Base-by-base conservation (phyloP, 2,797 vertebrate genomes). In the Cheirogaleus major region DNA sequence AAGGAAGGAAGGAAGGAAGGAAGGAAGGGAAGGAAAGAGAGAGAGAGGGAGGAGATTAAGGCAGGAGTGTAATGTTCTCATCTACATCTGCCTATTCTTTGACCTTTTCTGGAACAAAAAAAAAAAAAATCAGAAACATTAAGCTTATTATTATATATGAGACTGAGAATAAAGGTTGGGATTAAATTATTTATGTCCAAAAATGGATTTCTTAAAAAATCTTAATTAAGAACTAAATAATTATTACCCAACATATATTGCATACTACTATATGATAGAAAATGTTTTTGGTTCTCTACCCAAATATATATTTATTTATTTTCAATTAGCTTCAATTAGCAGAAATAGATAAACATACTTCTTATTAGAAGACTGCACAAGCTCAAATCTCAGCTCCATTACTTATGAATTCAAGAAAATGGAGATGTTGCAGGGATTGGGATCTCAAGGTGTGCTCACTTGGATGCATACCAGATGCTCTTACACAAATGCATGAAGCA, bases 391-490 rank as follows among this genome's bases (percentile, higher is more conserved):
- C n/a, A 50, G 6, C 38, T 43, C 17, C 15, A 41, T 61, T 61
- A 70, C 9, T 32, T 82, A 59, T 22, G 6, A 27, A 76, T 50
- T 35, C 43, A 7, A 63, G 20, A 35, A 70, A 41, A 38, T 3
- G 38, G 8, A 89, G 2, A 69, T 4, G 4, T 81, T 25, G 5
- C 7, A 67, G 38, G 69, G 10, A 35, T 9, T 41, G 7, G 8
- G 59, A 43, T 15, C 4, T 41, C 8, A 48, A 38, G 3, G 5
- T 82, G 25, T 23, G 1, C 22, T 65, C 3, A 13, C 12, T 27
- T 5, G 2, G 10, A 43, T 10, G 35, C 1, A 4, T 10, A 45
- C 20, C 13, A 7, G 8, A 1, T 59, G 12, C 50, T 76, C n/a
- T 67, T 41, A 4, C 6, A 6, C 8, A 88, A 43, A 76, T 30